These are phyloP conservation scores for Sprattus sprattus DNA, from an alignment of 2,113 vertebrate genomes.

Conservation along the genomic window DNA sequence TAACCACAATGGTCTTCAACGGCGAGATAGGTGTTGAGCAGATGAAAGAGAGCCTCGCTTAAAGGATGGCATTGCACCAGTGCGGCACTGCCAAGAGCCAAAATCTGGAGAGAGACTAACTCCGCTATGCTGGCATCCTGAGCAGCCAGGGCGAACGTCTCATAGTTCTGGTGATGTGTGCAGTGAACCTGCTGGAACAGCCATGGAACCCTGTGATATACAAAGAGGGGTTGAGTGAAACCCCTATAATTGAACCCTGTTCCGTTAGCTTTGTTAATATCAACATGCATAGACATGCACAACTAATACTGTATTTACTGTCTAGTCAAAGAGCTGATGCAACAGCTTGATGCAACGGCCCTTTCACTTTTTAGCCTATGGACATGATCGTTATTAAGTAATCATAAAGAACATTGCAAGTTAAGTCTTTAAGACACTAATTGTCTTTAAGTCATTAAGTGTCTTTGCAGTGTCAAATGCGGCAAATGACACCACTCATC, in stretches of 20 bases:
- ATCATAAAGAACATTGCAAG: no score
- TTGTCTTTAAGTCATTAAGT: no score
- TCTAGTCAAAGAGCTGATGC: neutral
- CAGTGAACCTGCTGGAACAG: constrained; percentile 67
- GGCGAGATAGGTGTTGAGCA: constrained; percentile 75
- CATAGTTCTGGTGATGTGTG: constrained; percentile 66
- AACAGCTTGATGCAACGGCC: neutral
- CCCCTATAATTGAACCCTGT: neutral
- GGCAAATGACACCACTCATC: no score
- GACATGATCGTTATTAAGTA: no score
- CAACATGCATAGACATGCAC: neutral
- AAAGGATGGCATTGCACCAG: constrained; percentile 71
- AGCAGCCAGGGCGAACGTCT: constrained; percentile 68
- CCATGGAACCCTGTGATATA: constrained; percentile 60
- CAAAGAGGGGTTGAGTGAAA: constrained; percentile 12
- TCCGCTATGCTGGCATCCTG: constrained; percentile 68
- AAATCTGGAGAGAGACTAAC: constrained; percentile 68
- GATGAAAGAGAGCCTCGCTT: constrained; percentile 70
- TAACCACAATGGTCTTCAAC: constrained; percentile 80
- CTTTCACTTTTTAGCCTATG: neutral
- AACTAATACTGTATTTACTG: neutral
- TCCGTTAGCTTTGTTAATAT: neutral
- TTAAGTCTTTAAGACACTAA: no score
- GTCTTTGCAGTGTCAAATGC: no score
- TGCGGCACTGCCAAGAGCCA: constrained; percentile 62